Percentiles rank a stretch among this genome's conserved stretches.
Evolutionary conservation across 1,140 invertebrate genomes (phyloP).

Genomic region (Carposina sasakii): DNA sequence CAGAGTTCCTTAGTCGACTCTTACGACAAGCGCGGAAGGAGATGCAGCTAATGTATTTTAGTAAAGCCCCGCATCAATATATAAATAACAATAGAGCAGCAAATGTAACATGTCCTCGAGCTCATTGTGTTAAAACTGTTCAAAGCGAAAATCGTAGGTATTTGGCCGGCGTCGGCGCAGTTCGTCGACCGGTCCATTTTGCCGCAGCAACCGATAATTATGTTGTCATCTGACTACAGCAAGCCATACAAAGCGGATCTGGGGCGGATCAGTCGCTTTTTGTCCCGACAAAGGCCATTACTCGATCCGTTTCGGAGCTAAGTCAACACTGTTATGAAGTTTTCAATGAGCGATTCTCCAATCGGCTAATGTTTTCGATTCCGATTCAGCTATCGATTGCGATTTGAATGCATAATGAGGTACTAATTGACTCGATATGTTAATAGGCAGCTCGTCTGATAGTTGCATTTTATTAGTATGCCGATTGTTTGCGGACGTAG

Average conservation of each 20-base stretch:
- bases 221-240: conserved; percentile 60
- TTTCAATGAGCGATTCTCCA: conserved; percentile 50
- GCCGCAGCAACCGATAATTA: conserved; percentile 56
- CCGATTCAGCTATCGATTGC: conserved; percentile 50
- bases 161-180: too few species aligned
- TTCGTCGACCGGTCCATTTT: conserved; percentile 45
- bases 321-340: conserved; percentile 53
- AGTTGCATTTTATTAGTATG: too few species aligned
- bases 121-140: too few species aligned
- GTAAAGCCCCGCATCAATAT: too few species aligned
- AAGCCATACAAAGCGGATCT: conserved; percentile 59
- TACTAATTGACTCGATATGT: conserved; percentile 60
- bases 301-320: conserved; percentile 56
- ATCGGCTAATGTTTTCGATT: conserved; percentile 57
- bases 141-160: too few species aligned
- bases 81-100: too few species aligned
- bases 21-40: too few species aligned
- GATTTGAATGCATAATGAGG: conserved; percentile 65
- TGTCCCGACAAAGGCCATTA: conserved; percentile 63
- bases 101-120: too few species aligned
- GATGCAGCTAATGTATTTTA: too few species aligned
- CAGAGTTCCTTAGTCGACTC: too few species aligned
- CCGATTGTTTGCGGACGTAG: too few species aligned
- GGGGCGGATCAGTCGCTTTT: conserved; percentile 58
- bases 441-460: conserved; percentile 51